Base-by-base conservation (phyloP, 2,888 invertebrate genomes). In the Bhutanitis thaidina region DNA sequence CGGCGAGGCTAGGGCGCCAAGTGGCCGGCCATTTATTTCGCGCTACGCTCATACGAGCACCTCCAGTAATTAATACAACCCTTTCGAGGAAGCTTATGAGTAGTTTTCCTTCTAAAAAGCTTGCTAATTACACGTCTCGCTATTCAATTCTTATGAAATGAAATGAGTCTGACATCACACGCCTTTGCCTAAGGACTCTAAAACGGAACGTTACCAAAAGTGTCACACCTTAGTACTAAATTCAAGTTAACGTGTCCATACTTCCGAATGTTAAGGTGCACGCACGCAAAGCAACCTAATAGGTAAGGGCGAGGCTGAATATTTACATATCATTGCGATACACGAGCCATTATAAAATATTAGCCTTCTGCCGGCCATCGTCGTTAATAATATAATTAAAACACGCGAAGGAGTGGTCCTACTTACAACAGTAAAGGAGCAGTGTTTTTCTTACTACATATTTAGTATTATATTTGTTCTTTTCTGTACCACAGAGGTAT, bases 321-420 rank as follows among this genome's bases (percentile, higher is more conserved):
- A 89, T 89, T 89, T 88, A 89, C 88, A 89, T 89, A 88, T 88
- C 88, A 87, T 89, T 85, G 89, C 84, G 80, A 84, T 87, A 84
- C 80, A 74, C 74, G 63, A 63, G 69, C 84, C 80, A 86, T 88
- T 84, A 84, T 77, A 84, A 88, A 88, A 85, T 85, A 87, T 87
- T 83, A 87, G 77, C 81, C 83, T 83, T 86, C 82, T 74, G 79
- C 72, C 77, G 74, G 69, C 71, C 82, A 76, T 76, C 77, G 77
- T 77, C 81, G 82, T 88, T 88, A 87, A 86, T 88, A 86, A 87
- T 85, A 86, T 88, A 89, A 89, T 89, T 89, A 89, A 87, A 88
- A 84, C 86, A 86, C 84, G 87, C 82, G 69, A 80, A 85, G 86
- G 86, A 75, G 83, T 77, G 86, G 83, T 71, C 67, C 62, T 74